Percentiles rank a stretch among this genome's conserved stretches.
Conservation (phyloP, 2,797 vertebrate genomes). For the Myioborus melanocephalus region DNA sequence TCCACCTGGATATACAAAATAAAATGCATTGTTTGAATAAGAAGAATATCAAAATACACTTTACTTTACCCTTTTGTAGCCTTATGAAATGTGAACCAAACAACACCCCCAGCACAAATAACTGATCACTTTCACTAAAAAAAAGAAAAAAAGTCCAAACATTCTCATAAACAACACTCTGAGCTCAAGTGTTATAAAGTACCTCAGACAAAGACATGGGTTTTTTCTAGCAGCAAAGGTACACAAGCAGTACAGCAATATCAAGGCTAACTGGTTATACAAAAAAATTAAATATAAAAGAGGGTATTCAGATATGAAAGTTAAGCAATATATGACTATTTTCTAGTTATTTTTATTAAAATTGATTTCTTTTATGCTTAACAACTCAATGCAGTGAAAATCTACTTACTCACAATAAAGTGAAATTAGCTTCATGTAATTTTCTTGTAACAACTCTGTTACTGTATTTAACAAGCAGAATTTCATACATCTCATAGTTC, state of each 20-base stretch:
- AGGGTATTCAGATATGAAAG: background rate
- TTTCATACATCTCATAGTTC: background rate
- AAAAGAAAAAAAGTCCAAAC: fast-evolving
- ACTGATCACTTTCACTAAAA: background rate
- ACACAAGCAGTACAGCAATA: background rate
- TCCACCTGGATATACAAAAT: slow-evolving; percentile 83
- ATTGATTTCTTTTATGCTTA: background rate
- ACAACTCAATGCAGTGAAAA: background rate
- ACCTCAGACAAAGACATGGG: background rate
- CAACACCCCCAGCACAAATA: background rate
- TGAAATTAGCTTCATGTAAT: background rate
- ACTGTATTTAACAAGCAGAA: background rate
- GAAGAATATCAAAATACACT: background rate
- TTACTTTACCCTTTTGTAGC: background rate
- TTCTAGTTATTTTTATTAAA: background rate
- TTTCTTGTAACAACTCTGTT: background rate
- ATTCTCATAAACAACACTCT: background rate
- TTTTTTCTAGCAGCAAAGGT: background rate
- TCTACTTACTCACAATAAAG: background rate
- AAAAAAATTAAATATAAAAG: background rate
- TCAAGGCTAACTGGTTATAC: background rate
- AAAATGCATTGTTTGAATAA: background rate
- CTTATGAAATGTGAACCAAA: background rate
- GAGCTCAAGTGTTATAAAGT: background rate
- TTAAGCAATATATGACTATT: background rate